Evolutionary conservation across 2,113 vertebrate genomes (phyloP).

Genomic region (Campylomormyrus tamandua): DNA sequence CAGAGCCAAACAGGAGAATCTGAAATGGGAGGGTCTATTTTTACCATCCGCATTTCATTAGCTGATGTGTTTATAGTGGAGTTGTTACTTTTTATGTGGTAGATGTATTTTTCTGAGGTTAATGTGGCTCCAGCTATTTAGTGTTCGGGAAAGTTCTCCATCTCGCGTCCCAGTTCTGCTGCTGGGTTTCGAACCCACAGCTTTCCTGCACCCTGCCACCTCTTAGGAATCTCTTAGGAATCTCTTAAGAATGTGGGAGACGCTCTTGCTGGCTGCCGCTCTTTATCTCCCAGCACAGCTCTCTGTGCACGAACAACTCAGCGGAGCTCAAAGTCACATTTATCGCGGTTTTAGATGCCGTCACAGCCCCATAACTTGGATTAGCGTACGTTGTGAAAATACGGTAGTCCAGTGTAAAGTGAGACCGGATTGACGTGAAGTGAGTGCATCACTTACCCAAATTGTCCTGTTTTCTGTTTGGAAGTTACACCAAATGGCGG

Average conservation of each 20-base stretch:
- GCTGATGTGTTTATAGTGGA: neutral
- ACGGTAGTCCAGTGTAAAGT: neutral
- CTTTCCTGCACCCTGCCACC: neutral
- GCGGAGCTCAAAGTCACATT: neutral
- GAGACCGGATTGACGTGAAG: neutral
- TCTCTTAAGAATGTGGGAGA: neutral
- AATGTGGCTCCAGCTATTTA: neutral
- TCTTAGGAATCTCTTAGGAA: neutral
- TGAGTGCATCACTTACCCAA: neutral
- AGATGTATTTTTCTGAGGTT: neutral
- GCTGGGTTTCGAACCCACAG: neutral
- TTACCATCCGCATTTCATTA: neutral
- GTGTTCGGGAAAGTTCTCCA: neutral
- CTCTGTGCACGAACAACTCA: neutral
- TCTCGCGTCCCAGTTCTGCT: too few relatives aligned
- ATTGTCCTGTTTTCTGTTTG: neutral
- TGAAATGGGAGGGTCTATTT: neutral
- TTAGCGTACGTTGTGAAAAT: neutral
- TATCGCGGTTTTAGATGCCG: neutral
- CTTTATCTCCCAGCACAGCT: neutral
- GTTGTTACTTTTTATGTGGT: neutral
- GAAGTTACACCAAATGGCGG: neutral
- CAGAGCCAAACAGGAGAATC: neutral
- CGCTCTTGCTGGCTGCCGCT: neutral
- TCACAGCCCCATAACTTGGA: neutral